Evolutionary conservation across 2,797 vertebrate species (phyloP).

Genomic region (Vultur gryphus): DNA sequence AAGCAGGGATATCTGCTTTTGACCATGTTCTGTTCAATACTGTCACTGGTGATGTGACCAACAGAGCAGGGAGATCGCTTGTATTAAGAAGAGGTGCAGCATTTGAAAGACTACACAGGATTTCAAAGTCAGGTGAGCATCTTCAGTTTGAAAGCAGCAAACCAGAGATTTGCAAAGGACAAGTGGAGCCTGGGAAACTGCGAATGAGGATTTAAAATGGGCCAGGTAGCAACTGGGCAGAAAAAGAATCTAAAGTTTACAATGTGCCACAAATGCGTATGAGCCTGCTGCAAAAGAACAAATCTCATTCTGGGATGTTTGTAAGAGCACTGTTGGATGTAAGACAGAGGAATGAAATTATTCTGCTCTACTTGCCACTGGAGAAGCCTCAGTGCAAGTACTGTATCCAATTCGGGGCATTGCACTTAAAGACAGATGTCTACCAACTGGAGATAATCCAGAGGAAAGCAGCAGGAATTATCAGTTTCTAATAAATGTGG

Average conservation of each 20-base stretch:
- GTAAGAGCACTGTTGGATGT: neutral
- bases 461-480: neutral
- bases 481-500: neutral
- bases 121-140: neutral
- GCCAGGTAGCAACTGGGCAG: neutral
- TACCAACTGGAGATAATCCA: neutral
- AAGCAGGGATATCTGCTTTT: neutral
- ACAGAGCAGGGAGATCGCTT: neutral
- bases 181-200: neutral
- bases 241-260: neutral
- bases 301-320: neutral
- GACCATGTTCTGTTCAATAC: neutral
- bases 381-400: neutral
- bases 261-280: neutral
- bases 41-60: neutral
- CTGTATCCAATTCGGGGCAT: neutral
- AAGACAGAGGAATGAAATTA: constrained; percentile 30
- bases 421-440: neutral
- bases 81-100: neutral
- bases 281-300: neutral
- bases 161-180: neutral
- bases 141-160: neutral
- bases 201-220: neutral
- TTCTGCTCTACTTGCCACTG: constrained; percentile 53
- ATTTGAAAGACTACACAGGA: neutral